Evolutionary conservation across 2,797 vertebrate genomes (phyloP).

Genomic region (Nothura maculosa): DNA sequence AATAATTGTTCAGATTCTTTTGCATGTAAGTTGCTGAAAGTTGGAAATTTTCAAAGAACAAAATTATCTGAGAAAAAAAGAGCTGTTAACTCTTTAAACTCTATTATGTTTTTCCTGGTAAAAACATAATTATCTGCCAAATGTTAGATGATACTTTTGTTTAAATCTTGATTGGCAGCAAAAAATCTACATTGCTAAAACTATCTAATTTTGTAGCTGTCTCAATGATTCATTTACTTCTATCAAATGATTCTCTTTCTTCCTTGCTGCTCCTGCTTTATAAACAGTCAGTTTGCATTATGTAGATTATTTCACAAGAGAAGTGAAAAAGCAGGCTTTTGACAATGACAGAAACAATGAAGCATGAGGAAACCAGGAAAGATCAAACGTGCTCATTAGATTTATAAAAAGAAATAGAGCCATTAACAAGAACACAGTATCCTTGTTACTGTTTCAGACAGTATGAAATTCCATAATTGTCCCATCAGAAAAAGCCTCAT

Average conservation of each 20-base stretch:
- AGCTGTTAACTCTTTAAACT: not conserved
- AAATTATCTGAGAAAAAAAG: not conserved
- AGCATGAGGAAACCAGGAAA: constrained; percentile 12
- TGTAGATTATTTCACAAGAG: constrained; percentile 24
- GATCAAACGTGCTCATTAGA: constrained; percentile 42
- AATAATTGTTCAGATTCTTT: not conserved
- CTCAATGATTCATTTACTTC: constrained; percentile 3
- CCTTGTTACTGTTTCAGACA: constrained; percentile 17
- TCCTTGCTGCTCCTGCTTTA: not conserved
- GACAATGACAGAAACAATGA: constrained; percentile 2
- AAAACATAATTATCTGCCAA: constrained; percentile 12
- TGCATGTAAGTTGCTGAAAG: not conserved
- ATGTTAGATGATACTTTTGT: not conserved
- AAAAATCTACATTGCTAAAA: not conserved
- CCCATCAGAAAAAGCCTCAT: constrained; percentile 15
- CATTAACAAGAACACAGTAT: constrained; percentile 8
- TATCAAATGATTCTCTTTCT: constrained; percentile 15
- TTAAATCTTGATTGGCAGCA: constrained; percentile 9
- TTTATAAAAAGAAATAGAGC: not conserved
- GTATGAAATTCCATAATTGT: not conserved
- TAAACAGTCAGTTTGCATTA: constrained; percentile 44
- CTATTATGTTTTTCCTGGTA: not conserved
- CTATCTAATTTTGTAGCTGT: constrained; percentile 20
- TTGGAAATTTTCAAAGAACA: not conserved
- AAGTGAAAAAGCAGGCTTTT: constrained; percentile 26